Evolutionary conservation across 64 coral and sea anemone genomes (phyloP).

Genomic region (Exaiptasia diaphana): DNA sequence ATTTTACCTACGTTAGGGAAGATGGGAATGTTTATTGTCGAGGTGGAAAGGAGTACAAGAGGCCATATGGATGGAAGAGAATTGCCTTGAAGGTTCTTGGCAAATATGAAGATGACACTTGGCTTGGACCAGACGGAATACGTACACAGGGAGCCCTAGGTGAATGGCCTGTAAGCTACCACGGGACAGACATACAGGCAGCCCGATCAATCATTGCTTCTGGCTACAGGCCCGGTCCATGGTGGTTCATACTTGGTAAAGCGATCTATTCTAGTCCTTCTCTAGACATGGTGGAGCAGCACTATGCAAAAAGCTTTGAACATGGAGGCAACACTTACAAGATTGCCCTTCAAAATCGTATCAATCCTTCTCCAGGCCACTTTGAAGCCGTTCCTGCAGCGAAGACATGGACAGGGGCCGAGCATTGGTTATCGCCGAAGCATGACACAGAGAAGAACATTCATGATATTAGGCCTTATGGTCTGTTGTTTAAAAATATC

Average conservation of each 20-base stretch:
- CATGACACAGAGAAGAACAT: background rate
- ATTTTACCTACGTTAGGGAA: slow-evolving; percentile 37
- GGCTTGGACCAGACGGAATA: slow-evolving; percentile 56
- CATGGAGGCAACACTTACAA: slow-evolving; percentile 30
- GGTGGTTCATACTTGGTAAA: background rate
- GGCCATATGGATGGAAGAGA: slow-evolving; percentile 74
- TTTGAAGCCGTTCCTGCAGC: slow-evolving; percentile 37
- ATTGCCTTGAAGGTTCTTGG: slow-evolving; percentile 58
- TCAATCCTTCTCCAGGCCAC: slow-evolving; percentile 35
- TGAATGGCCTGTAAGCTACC: slow-evolving; percentile 74
- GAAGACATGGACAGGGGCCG: slow-evolving; percentile 31
- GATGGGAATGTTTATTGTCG: slow-evolving; percentile 19
- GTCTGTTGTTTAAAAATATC: slow-evolving; percentile 42
- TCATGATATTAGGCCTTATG: slow-evolving; percentile 55
- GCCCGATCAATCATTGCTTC: slow-evolving; percentile 9
- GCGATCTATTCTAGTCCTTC: slow-evolving; percentile 55
- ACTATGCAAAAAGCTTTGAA: slow-evolving; percentile 45
- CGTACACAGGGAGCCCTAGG: background rate
- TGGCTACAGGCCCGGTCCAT: background rate
- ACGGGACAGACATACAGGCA: slow-evolving; percentile 25
- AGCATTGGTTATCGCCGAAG: slow-evolving; percentile 51
- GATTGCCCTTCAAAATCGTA: slow-evolving; percentile 63
- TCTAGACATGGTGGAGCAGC: slow-evolving; percentile 32
- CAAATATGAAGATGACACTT: slow-evolving; percentile 27
- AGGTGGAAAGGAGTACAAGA: slow-evolving; percentile 40